Evolutionary conservation across 2,113 vertebrate species (phyloP).

Genomic region (Mus musculus): DNA sequence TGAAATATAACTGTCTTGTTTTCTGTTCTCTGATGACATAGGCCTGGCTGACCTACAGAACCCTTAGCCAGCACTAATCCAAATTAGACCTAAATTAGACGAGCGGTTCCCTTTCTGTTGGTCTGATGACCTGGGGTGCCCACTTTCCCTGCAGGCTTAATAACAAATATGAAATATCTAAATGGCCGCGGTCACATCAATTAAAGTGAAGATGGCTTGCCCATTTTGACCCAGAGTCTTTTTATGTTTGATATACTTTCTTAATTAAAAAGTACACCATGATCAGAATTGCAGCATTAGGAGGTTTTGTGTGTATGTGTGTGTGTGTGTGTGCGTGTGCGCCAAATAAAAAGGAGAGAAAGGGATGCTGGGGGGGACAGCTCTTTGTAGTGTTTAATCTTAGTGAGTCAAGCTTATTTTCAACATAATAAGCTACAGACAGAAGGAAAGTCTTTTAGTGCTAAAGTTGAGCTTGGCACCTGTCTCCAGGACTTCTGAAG

Average conservation of each 20-base stretch:
- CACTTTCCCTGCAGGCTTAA: slow-evolving; percentile 54
- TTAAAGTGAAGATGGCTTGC: slow-evolving; percentile 63
- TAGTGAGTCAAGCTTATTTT: slow-evolving; percentile 36
- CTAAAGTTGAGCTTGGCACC: neutral
- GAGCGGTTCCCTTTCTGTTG: neutral
- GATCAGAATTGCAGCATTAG: slow-evolving; percentile 65
- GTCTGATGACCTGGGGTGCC: slow-evolving; percentile 30
- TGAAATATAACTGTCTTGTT: slow-evolving; percentile 70
- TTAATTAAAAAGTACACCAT: slow-evolving; percentile 73
- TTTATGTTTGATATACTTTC: slow-evolving; percentile 72
- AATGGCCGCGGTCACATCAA: slow-evolving; percentile 69
- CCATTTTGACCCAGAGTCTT: slow-evolving; percentile 60
- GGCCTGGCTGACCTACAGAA: neutral
- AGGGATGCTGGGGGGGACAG: slow-evolving; percentile 19
- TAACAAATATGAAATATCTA: slow-evolving; percentile 77
- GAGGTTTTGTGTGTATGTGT: neutral
- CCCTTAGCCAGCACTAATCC: slow-evolving; percentile 13
- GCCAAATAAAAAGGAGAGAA: neutral
- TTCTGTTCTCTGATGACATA: slow-evolving; percentile 62
- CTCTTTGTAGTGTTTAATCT: neutral
- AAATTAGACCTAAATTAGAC: slow-evolving; percentile 58
- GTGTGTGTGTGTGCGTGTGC: neutral
- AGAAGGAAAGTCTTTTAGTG: neutral
- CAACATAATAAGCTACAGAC: slow-evolving; percentile 28
- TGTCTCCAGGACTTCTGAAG: neutral